Evolutionary conservation across 30 jellyfish, hydroid and myxozoan species (phyloP).

Genomic region (Hydra vulgaris): DNA sequence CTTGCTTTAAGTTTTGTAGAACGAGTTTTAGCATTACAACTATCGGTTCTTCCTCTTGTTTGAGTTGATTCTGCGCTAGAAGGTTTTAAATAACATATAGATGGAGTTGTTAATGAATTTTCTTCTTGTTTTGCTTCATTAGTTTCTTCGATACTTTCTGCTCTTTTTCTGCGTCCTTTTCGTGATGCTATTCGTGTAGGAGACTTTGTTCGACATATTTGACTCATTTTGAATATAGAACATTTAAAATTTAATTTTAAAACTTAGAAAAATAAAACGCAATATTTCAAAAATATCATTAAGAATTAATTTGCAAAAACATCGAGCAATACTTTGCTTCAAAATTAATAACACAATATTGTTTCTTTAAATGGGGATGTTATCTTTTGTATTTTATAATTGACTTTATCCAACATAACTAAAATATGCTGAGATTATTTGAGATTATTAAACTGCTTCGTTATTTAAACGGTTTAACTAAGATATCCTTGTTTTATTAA

Average conservation of each 20-base stretch:
- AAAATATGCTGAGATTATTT: not conserved
- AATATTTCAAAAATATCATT: not conserved
- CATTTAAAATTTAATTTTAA: not conserved
- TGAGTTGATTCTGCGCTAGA: not conserved
- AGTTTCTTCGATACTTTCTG: not conserved
- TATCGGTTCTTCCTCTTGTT: not conserved
- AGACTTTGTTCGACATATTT: not conserved
- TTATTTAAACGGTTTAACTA: not conserved
- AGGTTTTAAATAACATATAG: not conserved
- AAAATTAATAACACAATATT: not conserved
- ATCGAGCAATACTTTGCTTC: not conserved
- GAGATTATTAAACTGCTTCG: not conserved
- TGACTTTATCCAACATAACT: not conserved
- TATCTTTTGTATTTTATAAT: not conserved
- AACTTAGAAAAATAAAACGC: not conserved
- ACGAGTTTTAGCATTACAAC: not conserved
- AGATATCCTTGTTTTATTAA: not conserved
- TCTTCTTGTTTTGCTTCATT: not conserved
- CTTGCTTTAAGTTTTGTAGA: not conserved
- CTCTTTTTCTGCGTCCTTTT: not conserved
- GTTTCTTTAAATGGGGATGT: not conserved
- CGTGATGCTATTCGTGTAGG: not conserved
- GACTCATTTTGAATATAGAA: not conserved
- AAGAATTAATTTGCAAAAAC: not conserved
- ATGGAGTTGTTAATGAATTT: not conserved